These are phyloP conservation scores for Antheraea mylitta DNA, from an alignment of 1,140 invertebrate species.

Conservation along the genomic window DNA sequence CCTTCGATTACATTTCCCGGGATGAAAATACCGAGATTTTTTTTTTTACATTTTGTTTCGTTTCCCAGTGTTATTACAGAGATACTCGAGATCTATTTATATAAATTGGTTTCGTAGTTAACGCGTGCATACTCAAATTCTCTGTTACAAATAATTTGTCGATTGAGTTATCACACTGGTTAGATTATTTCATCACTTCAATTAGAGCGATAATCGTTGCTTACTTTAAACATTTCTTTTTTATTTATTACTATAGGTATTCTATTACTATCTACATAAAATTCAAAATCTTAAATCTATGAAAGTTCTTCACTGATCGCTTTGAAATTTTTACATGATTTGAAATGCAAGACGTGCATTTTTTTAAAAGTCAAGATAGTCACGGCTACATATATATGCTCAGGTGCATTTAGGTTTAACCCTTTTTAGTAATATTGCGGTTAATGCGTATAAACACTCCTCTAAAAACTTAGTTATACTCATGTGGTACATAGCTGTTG, in stretches of 20 bases:
- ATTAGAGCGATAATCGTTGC: neutral
- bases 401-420: too few relatives aligned
- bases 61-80: neutral
- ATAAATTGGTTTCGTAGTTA: conserved; percentile 4
- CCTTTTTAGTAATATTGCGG: too few relatives aligned
- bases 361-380: too few relatives aligned
- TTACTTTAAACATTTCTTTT: conserved; percentile 1
- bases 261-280: neutral
- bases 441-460: too few relatives aligned
- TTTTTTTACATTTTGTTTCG: neutral
- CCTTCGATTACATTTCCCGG: neutral
- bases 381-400: too few relatives aligned
- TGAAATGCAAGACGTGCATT: too few relatives aligned
- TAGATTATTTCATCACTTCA: neutral
- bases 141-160: conserved; percentile 1
- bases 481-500: too few relatives aligned
- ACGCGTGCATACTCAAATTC: neutral
- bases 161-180: conserved; percentile 5
- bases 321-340: too few relatives aligned
- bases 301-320: too few relatives aligned
- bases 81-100: neutral
- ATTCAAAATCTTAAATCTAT: too few relatives aligned
- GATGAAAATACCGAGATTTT: neutral
- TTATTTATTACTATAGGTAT: too few relatives aligned
- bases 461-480: too few relatives aligned